These are phyloP conservation scores for Apodemia zela DNA, from an alignment of 2,888 invertebrate species.

Conservation along the genomic window DNA sequence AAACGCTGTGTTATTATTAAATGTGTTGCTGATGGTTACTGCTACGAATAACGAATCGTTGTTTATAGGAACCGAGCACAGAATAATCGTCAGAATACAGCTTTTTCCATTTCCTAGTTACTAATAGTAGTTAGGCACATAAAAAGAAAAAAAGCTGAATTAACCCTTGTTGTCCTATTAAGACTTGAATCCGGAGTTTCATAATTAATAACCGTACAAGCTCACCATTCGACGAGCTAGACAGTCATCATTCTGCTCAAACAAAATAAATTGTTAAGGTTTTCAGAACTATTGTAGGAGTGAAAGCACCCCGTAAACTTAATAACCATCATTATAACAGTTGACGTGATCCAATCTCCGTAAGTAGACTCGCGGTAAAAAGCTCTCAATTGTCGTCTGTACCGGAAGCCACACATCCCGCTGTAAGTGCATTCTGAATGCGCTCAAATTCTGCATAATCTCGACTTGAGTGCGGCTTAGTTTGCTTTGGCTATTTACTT, in stretches of 20 bases:
- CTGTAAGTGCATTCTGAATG: slow-evolving; percentile 18
- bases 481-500: slow-evolving; percentile 14
- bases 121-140: no score
- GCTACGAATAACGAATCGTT: no score
- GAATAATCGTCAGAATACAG: no score
- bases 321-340: slow-evolving; percentile 3
- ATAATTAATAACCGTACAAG: no score
- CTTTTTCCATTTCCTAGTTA: no score
- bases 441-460: slow-evolving; percentile 21
- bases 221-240: no score
- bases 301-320: neutral
- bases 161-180: no score
- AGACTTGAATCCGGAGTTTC: no score
- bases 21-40: no score
- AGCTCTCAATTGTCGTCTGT: slow-evolving; percentile 18
- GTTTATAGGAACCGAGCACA: no score
- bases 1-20: no score
- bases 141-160: no score
- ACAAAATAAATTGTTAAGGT: neutral
- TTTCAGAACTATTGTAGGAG: neutral
- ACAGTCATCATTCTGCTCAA: neutral
- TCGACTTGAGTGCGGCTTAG: slow-evolving; percentile 16
- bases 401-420: slow-evolving; percentile 18
- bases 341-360: slow-evolving; percentile 4
- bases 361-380: slow-evolving; percentile 18